Percentiles rank a stretch among this genome's conserved stretches.
Conservation (phyloP, 1,140 invertebrate genomes). For the Drosophila lacteicornis region DNA sequence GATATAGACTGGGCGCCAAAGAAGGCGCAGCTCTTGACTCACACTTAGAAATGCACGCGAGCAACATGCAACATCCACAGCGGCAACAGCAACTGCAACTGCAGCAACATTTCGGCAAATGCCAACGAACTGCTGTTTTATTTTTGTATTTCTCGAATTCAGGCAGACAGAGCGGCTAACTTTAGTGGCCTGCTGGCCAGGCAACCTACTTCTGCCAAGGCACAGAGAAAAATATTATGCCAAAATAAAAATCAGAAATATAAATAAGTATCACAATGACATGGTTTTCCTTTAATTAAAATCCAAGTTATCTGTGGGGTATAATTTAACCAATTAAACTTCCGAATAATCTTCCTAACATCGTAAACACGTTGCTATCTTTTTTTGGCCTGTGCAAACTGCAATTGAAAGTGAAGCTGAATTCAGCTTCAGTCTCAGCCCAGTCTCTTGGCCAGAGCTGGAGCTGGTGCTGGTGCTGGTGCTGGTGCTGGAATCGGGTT, state of each 20-base stretch:
- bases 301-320: neutral
- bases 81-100: constrained; percentile 27
- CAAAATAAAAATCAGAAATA: neutral
- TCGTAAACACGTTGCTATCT: neutral
- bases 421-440: constrained; percentile 36
- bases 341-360: neutral
- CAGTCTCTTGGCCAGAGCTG: constrained; percentile 26
- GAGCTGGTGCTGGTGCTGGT: constrained; percentile 24
- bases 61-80: constrained; percentile 22
- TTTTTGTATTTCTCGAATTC: constrained; percentile 17
- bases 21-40: constrained; percentile 53
- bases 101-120: constrained; percentile 58
- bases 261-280: too few relatives aligned
- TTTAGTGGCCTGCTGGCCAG: constrained; percentile 69
- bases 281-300: too few relatives aligned
- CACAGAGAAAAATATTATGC: constrained; percentile 9
- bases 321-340: too few relatives aligned
- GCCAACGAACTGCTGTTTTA: constrained; percentile 60
- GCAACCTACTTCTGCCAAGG: constrained; percentile 71
- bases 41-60: constrained; percentile 54
- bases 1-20: constrained; percentile 27
- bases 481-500: constrained; percentile 27
- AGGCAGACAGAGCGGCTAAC: constrained; percentile 27
- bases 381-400: constrained; percentile 18
- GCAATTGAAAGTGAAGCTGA: constrained; percentile 71